Evolutionary conservation across 2,113 vertebrate genomes (phyloP).

Genomic region (Poeciliopsis prolifica): DNA sequence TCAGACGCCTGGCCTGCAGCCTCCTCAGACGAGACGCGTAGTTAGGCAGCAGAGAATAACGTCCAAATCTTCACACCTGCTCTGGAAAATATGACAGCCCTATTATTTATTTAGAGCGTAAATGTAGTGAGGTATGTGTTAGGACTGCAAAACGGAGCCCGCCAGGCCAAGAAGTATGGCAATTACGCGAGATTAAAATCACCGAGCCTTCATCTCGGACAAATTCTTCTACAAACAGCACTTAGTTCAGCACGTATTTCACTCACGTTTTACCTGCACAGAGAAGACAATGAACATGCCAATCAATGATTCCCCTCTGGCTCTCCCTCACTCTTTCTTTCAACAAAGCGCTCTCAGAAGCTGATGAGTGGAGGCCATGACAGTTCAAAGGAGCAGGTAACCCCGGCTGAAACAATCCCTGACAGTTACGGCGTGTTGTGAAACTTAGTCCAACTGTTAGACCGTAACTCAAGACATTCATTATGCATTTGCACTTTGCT

Average conservation of each 20-base stretch:
- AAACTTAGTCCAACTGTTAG: slow-evolving; percentile 73
- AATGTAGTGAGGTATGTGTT: slow-evolving; percentile 61
- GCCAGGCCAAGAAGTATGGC: slow-evolving; percentile 18
- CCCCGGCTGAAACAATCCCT: slow-evolving; percentile 53
- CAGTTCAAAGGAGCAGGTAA: slow-evolving; percentile 69
- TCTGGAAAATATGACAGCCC: slow-evolving; percentile 69
- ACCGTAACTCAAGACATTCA: slow-evolving; percentile 78
- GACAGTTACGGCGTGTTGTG: slow-evolving; percentile 73
- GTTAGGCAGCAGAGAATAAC: slow-evolving; percentile 62
- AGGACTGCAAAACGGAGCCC: slow-evolving; percentile 49
- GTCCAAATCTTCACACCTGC: slow-evolving; percentile 74
- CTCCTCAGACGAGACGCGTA: slow-evolving; percentile 51
- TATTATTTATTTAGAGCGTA: slow-evolving; percentile 76
- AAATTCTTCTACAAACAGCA: slow-evolving; percentile 8
- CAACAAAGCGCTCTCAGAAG: slow-evolving; percentile 45
- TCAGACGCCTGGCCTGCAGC: slow-evolving; percentile 73
- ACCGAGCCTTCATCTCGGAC: slow-evolving; percentile 18
- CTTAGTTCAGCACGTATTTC: slow-evolving; percentile 22
- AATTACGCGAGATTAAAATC: slow-evolving; percentile 11
- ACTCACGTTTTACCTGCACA: slow-evolving; percentile 4
- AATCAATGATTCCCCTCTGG: slow-evolving; percentile 50
- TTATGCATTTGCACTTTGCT: slow-evolving; percentile 82
- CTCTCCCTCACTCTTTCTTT: slow-evolving; percentile 36
- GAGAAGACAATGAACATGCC: slow-evolving; percentile 19
- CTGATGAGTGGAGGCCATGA: slow-evolving; percentile 52